Evolutionary conservation across 2,113 vertebrate species (phyloP), one percentile per base, ranked within the genome.

Genomic region (Lasiurus borealis): DNA sequence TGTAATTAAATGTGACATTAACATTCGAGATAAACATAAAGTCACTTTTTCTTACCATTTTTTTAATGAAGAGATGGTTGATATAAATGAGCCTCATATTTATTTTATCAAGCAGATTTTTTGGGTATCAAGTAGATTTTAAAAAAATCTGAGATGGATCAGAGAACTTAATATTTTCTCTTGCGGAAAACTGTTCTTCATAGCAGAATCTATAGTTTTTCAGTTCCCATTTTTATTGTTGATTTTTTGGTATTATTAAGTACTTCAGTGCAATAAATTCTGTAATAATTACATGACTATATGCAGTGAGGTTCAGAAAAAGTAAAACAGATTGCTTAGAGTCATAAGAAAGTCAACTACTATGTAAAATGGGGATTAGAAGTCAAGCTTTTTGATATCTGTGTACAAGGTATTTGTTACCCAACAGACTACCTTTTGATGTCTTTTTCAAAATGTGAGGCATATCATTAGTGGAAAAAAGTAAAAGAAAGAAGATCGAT

Each of bases 1-100:
- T 96, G n/a, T 96, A 90, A 97, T 97, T 98, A 98, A 98, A 97
- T 85, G 14, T 91, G 57, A n/a, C 52, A 95, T 96, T 96, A 97
- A 95, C 82, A 95, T 97, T 96, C 94, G 95, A 97, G 96, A 96
- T 97, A 97, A 96, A 78, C 23, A 40, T 91, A 96, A 97, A 93
- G 94, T 96, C 68, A 94, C 91, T 94, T 76, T 88, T 77, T 85
- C 71, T 82, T 88, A 85, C 13, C 54, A 77, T 57, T 62, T 88
- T 62, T 96, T 95, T 76, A 7, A 94, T 94, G 72, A 97, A 85
- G 54, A 93, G 89, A 96, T 97, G 86, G 68, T 73, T 94, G 94
- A 97, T 97, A 94, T 27, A 91, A 80, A 48, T 69, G 77, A 95
- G 81, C 10, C n/a, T 48, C 59, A 62, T 62, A 62, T 62, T 62